Percentiles rank a stretch among this genome's conserved stretches.
Evolutionary conservation across 1,140 invertebrate genomes (phyloP).

Genomic region (Vanessa tameamea): DNA sequence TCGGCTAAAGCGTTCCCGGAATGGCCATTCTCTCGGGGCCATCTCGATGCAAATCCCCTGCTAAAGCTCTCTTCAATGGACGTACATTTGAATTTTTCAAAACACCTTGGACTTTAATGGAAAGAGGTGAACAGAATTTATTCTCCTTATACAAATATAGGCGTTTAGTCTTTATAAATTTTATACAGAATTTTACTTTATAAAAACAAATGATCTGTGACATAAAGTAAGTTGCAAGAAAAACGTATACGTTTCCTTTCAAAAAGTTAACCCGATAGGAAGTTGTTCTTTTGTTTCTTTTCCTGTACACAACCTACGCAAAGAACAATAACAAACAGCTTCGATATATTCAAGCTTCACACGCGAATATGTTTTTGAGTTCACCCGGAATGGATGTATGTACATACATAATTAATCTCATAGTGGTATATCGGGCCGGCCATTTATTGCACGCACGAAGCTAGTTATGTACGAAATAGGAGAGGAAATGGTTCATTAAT

Average conservation of each 20-base stretch:
- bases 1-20: constrained; percentile 24
- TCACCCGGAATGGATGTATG: constrained; percentile 51
- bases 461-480: constrained; percentile 36
- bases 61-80: constrained; percentile 34
- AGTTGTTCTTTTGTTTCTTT: no score
- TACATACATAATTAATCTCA: constrained; percentile 65
- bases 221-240: no score
- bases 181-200: not conserved
- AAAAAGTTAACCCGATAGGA: no score
- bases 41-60: constrained; percentile 34
- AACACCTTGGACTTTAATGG: constrained; percentile 20
- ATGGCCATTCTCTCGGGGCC: constrained; percentile 30
- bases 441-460: constrained; percentile 35
- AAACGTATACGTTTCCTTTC: no score
- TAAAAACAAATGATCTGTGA: no score
- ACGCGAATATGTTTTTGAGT: constrained; percentile 36
- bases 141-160: constrained; percentile 7
- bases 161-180: not conserved
- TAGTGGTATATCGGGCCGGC: constrained; percentile 27
- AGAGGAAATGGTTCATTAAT: constrained; percentile 46
- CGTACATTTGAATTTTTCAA: constrained; percentile 38
- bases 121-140: constrained; percentile 24
- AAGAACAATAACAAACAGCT: constrained; percentile 37
- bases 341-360: constrained; percentile 45
- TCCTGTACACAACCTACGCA: not conserved